Conservation (phyloP, 2,113 vertebrate genomes). For the Rhinoderma darwinii region DNA sequence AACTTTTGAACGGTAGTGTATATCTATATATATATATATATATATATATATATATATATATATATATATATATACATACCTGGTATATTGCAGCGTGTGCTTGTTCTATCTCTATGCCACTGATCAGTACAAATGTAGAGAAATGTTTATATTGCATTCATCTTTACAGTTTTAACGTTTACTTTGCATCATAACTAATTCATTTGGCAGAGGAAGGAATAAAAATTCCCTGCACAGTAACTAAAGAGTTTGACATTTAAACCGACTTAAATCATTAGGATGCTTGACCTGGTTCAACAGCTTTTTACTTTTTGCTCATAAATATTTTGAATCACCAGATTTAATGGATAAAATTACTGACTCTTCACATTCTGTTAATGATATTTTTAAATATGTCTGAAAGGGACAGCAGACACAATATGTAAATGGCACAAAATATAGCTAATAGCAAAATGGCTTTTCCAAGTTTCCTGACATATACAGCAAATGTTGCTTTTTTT, state of each 20-base stretch:
- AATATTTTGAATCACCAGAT: conserved; percentile 50
- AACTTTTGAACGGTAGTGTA: too few relatives aligned
- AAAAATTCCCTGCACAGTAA: conserved; percentile 49
- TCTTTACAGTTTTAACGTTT: conserved; percentile 27
- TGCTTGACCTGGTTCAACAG: conserved; percentile 56
- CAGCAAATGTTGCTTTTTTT: background rate
- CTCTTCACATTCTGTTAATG: conserved; percentile 42
- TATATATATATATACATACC: background rate
- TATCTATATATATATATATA: too few relatives aligned
- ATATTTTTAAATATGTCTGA: conserved; percentile 17
- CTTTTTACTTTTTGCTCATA: conserved; percentile 48
- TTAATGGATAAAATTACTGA: conserved; percentile 43
- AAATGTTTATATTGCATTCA: conserved; percentile 29
- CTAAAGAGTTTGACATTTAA: conserved; percentile 49
- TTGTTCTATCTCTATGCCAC: background rate
- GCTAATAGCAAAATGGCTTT: background rate
- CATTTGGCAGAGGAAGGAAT: conserved; percentile 9
- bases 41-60: too few relatives aligned
- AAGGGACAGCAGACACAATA: conserved; percentile 1
- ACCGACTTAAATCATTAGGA: conserved; percentile 51
- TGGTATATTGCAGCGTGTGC: background rate
- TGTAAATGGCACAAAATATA: background rate
- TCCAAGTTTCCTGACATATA: background rate
- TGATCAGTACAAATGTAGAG: conserved; percentile 13
- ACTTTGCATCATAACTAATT: conserved; percentile 50